Conservation (phyloP, 2,113 vertebrate genomes). For the Haplochromis vanheusdeni region DNA sequence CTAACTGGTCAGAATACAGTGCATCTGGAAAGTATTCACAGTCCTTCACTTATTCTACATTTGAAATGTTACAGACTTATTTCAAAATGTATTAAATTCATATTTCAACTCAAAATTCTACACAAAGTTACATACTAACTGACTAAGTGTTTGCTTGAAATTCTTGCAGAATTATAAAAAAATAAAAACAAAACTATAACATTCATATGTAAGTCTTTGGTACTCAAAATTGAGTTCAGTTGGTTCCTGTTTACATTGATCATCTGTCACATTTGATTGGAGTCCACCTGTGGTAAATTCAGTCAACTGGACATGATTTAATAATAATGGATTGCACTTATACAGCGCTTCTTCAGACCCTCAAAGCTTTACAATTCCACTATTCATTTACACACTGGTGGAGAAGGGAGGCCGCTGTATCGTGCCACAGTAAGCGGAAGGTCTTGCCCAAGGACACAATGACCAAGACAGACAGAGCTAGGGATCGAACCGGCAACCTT, state of each 20-base stretch:
- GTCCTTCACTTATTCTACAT: neutral
- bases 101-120: neutral
- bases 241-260: neutral
- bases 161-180: neutral
- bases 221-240: neutral
- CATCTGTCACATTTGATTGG: neutral
- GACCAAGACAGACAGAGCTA: neutral
- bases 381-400: neutral
- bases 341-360: neutral
- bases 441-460: neutral
- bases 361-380: neutral
- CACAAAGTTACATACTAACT: neutral
- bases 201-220: neutral
- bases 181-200: neutral
- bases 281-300: neutral
- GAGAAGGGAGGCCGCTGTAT: neutral
- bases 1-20: neutral
- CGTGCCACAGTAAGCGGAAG: accelerated
- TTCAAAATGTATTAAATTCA: neutral
- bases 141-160: neutral
- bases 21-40: neutral
- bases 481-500: accelerated
- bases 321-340: neutral
- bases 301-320: neutral
- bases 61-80: neutral